Evolutionary conservation across 2,888 invertebrate species (phyloP).

Genomic region (Villa cingulata): DNA sequence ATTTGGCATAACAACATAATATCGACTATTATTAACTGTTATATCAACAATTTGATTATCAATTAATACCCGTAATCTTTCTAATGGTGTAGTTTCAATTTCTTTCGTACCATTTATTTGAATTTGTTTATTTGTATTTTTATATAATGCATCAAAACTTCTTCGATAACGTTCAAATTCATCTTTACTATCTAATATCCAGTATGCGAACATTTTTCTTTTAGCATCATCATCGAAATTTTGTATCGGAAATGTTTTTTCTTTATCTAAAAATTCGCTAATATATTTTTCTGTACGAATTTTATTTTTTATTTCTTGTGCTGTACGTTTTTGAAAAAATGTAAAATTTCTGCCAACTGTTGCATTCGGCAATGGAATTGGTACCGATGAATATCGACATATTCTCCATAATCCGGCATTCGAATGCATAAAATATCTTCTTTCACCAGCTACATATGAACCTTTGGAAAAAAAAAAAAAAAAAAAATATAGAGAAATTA

Average conservation of each 20-base stretch:
- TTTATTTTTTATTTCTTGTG: slow-evolving; percentile 23
- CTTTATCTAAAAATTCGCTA: slow-evolving; percentile 20
- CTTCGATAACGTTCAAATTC: slow-evolving; percentile 25
- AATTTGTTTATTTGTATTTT: slow-evolving; percentile 8
- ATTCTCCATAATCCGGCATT: slow-evolving; percentile 55
- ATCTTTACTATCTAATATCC: slow-evolving; percentile 27
- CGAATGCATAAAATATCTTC: slow-evolving; percentile 49
- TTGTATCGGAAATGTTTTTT: slow-evolving; percentile 4
- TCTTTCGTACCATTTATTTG: slow-evolving; percentile 22
- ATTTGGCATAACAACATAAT: slow-evolving; percentile 32
- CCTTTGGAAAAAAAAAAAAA: slow-evolving; percentile 31
- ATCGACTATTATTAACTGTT: slow-evolving; percentile 24
- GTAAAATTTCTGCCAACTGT: slow-evolving; percentile 44
- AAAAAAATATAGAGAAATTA: too few species aligned
- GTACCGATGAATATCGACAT: slow-evolving; percentile 30
- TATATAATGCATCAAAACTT: slow-evolving; percentile 24
- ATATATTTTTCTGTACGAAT: slow-evolving; percentile 25
- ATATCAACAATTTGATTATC: slow-evolving; percentile 17
- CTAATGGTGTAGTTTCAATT: slow-evolving; percentile 24
- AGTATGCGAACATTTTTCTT: slow-evolving; percentile 31
- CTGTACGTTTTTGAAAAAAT: slow-evolving; percentile 31
- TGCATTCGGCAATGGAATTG: slow-evolving; percentile 38
- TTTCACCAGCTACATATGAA: slow-evolving; percentile 42
- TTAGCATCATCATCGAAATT: slow-evolving; percentile 26
- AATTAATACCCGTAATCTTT: slow-evolving; percentile 20